Evolutionary conservation across 35 echinoderm and acorn worm species (phyloP).

Genomic region (Stichopus chloronotus): DNA sequence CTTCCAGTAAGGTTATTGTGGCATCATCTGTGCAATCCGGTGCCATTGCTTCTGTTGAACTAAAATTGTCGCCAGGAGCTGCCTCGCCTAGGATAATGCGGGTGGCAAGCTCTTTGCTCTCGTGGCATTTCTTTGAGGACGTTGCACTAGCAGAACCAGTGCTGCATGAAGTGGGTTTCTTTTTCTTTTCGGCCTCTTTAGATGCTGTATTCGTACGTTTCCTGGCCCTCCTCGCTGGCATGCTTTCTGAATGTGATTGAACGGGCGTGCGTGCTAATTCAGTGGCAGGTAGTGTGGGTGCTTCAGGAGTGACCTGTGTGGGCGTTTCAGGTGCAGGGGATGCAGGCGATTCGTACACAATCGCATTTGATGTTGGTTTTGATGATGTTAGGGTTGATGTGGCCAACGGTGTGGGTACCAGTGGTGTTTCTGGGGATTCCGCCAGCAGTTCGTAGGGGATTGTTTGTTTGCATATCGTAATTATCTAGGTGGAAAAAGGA

Average conservation of each 20-base stretch:
- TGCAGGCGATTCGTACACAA: neutral
- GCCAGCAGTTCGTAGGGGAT: neutral
- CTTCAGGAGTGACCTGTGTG: neutral
- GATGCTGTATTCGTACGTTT: neutral
- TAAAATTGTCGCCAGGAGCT: neutral
- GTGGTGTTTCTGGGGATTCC: neutral
- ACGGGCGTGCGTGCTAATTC: neutral
- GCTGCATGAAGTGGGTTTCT: neutral
- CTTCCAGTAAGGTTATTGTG: neutral
- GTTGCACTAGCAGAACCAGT: neutral
- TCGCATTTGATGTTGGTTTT: neutral
- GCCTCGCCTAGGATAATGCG: neutral
- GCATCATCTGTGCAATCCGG: neutral
- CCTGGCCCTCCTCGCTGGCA: neutral
- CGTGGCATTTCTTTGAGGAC: neutral
- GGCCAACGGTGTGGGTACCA: constrained; percentile 1
- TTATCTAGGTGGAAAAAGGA: neutral
- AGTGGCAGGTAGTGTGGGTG: neutral
- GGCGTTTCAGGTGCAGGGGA: neutral
- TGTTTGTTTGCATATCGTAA: neutral
- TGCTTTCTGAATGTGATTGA: neutral
- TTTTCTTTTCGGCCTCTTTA: neutral
- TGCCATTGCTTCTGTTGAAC: neutral
- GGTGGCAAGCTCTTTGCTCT: neutral
- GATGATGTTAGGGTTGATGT: neutral